phyloP scores from a whole-genome alignment of 2,888 invertebrate genomes.

The Petrolisthes cinctipes region DNA sequence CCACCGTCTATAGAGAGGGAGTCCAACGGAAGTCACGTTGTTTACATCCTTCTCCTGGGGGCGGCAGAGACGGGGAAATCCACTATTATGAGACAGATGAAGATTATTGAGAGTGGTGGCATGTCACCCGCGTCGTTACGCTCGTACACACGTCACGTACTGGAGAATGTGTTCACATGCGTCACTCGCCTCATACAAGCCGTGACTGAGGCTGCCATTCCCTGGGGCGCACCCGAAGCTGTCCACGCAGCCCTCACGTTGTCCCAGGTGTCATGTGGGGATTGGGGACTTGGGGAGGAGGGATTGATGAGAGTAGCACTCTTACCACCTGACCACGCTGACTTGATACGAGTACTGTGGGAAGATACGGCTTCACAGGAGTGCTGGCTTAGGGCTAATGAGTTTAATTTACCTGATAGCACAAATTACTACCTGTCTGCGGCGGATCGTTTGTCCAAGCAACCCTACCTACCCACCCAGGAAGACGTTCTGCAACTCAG shows the following conservation, averaged over 20 bases:
- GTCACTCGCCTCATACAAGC: slow-evolving; percentile 51
- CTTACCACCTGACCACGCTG: slow-evolving; percentile 59
- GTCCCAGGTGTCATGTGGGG: slow-evolving; percentile 35
- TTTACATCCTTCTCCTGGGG: slow-evolving; percentile 62
- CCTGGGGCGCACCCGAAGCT: slow-evolving; percentile 59
- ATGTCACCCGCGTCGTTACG: slow-evolving; percentile 61
- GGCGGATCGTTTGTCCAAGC: slow-evolving; percentile 50
- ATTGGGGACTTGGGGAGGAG: slow-evolving; percentile 57
- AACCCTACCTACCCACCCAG: slow-evolving; percentile 62
- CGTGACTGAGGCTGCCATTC: slow-evolving; percentile 46
- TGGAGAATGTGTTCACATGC: slow-evolving; percentile 60
- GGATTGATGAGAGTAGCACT: slow-evolving; percentile 40
- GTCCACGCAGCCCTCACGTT: slow-evolving; percentile 57
- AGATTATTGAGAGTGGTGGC: slow-evolving; percentile 63
- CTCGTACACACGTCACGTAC: slow-evolving; percentile 63
- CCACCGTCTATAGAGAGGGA: slow-evolving; percentile 27
- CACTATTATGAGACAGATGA: slow-evolving; percentile 65
- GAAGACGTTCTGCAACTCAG: slow-evolving; percentile 64
- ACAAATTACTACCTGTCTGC: slow-evolving; percentile 62
- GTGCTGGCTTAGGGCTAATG: slow-evolving; percentile 64
- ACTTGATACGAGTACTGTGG: slow-evolving; percentile 60
- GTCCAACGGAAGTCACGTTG: slow-evolving; percentile 40
- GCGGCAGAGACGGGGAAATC: slow-evolving; percentile 65
- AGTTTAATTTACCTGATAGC: slow-evolving; percentile 64
- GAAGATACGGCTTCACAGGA: slow-evolving; percentile 60